These are phyloP conservation scores for Drosophila sp. DNA, from an alignment of 1,140 invertebrate genomes.

Conservation along the genomic window DNA sequence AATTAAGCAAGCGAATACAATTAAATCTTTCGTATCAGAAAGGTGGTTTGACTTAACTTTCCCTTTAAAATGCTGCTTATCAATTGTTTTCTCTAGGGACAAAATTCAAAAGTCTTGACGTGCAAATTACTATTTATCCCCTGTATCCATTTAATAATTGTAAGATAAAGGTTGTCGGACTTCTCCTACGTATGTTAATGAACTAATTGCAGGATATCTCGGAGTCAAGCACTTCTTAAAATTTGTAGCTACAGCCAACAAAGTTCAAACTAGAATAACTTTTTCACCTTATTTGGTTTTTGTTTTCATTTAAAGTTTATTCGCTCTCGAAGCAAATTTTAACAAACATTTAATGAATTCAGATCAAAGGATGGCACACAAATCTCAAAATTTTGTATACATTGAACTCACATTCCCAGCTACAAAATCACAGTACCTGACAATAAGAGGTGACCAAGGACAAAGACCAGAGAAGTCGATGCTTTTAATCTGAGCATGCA, in stretches of 20 bases:
- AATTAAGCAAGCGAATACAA: slow-evolving; percentile 32
- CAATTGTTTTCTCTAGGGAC: not conserved
- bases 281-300: not conserved
- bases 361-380: not conserved
- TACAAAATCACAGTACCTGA: not conserved
- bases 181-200: no score
- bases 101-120: not conserved
- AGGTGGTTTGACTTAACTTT: not conserved
- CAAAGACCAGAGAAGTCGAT: not conserved
- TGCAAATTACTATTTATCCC: not conserved
- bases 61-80: not conserved
- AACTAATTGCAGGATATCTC: not conserved
- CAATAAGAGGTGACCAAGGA: slow-evolving; percentile 9
- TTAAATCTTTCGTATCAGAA: slow-evolving; percentile 24
- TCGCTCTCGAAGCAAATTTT: not conserved
- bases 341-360: not conserved
- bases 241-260: not conserved
- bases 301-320: slow-evolving; percentile 7
- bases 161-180: no score
- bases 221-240: not conserved
- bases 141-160: not conserved
- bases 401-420: not conserved
- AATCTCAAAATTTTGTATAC: not conserved
- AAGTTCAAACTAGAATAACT: not conserved
- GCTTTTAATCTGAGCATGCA: not conserved